Evolutionary conservation across 2,888 invertebrate genomes (phyloP), one percentile per base, ranked within the genome.

Genomic region (Luffia ferchaultella): DNA sequence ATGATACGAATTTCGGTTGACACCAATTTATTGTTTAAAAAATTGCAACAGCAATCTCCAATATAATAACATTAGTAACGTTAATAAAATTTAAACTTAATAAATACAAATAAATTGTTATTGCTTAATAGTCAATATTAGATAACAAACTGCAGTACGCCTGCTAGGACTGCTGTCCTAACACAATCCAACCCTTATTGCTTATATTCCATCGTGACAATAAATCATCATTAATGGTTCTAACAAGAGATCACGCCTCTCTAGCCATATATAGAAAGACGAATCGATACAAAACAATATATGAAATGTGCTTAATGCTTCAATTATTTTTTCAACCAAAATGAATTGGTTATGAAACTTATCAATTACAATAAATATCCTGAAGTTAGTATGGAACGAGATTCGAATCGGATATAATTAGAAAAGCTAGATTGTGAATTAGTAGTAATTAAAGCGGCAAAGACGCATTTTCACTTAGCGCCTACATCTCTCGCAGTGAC

Each of bases 401-500:
- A 30, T 30, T 30, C 30, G 30, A 7, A 30, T 30, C 30, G 30
- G n/a, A 3, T 42, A 42, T 42, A 42, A 40, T 40, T 12, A 40
- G 7, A 9, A 42, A 42, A 42, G 5, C n/a, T 42, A 42, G 12
- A 42, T 42, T 42, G n/a, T 16, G 3, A 42, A 42, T 16, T 18
- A 18, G 5, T 2, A 45, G 2, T 16, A 45, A 18, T 3, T 30
- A 30, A 12, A n/a, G n/a, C n/a, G n/a, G n/a, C n/a, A 30, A 30
- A 30, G 30, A 30, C 3, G 30, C 30, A 30, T 15, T 12, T 42
- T 70, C 70, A 82, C 55, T 83, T 79, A 20, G 74, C 68, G n/a
- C 78, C 80, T 50, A 83, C 60, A 53, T 82, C 82, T 17, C 82
- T 73, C 47, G 80, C 75, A 2, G 77, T 78, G 49, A 75, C 69